phyloP scores from a whole-genome alignment of 2,797 vertebrate species.

The Anabacerthia variegaticeps region DNA sequence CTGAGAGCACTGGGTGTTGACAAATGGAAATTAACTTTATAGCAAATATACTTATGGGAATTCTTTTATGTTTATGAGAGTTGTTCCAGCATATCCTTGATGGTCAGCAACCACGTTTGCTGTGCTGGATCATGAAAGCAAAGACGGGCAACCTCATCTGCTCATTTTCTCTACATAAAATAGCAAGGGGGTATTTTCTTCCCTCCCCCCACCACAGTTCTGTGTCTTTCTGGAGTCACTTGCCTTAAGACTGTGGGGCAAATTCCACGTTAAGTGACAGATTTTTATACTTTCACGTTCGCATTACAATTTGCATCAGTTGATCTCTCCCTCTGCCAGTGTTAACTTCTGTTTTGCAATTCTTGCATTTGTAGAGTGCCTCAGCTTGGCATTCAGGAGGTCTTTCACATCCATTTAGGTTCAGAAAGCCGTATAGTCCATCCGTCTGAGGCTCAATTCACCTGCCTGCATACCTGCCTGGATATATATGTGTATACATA shows the following conservation, averaged over 20 bases:
- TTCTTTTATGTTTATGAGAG: not conserved
- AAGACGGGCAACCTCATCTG: not conserved
- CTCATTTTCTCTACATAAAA: not conserved
- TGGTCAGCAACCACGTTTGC: not conserved
- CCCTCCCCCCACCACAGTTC: not conserved
- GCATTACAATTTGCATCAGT: not conserved
- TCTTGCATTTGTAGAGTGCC: not conserved
- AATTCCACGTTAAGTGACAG: not conserved
- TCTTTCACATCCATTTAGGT: not conserved
- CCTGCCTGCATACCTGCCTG: not conserved
- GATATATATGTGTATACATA: not conserved
- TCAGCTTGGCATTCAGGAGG: not conserved
- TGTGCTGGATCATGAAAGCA: not conserved
- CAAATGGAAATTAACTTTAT: conserved; percentile 37
- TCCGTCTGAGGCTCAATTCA: not conserved
- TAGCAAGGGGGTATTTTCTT: not conserved
- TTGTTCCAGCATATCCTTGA: not conserved
- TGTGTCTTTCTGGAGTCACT: not conserved
- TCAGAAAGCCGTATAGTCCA: not conserved
- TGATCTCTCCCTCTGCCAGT: not conserved
- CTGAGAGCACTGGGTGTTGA: not conserved
- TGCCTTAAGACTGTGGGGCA: not conserved
- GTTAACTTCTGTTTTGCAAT: not conserved
- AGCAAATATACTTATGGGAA: not conserved
- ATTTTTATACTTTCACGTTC: not conserved